Evolutionary conservation across 2,113 vertebrate genomes (phyloP).

Genomic region (Lepidothrix coronata): DNA sequence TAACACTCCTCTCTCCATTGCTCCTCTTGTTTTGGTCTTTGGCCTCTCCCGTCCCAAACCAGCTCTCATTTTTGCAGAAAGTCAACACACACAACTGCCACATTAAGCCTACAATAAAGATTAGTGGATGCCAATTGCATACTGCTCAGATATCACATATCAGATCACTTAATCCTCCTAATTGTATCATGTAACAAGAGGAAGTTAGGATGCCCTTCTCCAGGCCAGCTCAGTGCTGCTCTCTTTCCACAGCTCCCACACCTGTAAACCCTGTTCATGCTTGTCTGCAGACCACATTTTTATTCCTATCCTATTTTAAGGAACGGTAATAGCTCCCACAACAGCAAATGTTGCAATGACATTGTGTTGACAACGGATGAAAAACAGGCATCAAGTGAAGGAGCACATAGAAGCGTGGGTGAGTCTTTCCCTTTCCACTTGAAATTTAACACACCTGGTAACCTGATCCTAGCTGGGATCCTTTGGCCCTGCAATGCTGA

Average conservation of each 20-base stretch:
- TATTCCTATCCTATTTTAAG: background rate
- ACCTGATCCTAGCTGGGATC: background rate
- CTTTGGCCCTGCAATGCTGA: background rate
- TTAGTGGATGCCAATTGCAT: fast-evolving
- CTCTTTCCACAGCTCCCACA: background rate
- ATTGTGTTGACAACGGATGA: background rate
- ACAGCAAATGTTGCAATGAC: background rate
- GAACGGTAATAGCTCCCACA: background rate
- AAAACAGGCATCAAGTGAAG: background rate
- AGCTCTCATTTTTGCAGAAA: background rate
- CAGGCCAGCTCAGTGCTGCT: background rate
- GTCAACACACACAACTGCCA: background rate
- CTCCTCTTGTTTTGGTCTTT: background rate
- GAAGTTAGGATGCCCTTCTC: background rate
- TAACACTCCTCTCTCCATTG: background rate
- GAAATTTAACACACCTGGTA: background rate
- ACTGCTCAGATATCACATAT: background rate
- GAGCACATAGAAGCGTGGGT: background rate
- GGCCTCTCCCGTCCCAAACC: background rate
- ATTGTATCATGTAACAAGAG: background rate
- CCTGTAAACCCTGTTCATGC: background rate
- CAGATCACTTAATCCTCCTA: background rate
- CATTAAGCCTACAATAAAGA: background rate
- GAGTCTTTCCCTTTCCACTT: background rate
- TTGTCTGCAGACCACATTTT: background rate